phyloP scores from a whole-genome alignment of 2,113 vertebrate genomes.

The Mastomys coucha region DNA sequence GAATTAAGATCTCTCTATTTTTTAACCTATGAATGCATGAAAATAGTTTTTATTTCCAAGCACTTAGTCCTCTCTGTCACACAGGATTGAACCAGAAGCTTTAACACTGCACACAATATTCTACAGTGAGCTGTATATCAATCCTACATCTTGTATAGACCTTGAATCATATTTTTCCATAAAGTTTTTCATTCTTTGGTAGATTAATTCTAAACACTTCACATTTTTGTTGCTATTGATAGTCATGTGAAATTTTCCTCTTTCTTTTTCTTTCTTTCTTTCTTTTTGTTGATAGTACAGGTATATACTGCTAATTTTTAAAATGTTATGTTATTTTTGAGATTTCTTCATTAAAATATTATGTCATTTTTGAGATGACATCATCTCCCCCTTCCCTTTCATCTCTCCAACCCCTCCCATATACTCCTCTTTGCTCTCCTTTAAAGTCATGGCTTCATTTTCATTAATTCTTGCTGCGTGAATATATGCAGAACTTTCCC shows the following conservation, averaged over 20 bases:
- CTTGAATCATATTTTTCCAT: conserved; percentile 14
- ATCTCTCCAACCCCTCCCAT: neutral
- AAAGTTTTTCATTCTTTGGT: neutral
- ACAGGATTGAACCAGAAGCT: neutral
- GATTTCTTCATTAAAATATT: neutral
- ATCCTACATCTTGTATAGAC: neutral
- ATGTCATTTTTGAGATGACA: neutral
- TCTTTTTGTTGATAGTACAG: neutral
- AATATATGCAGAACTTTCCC: neutral
- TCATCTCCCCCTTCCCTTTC: neutral
- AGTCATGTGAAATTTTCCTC: neutral
- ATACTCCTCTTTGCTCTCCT: neutral
- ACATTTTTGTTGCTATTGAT: conserved; percentile 6
- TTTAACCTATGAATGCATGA: neutral
- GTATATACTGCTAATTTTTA: conserved; percentile 1
- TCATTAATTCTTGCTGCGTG: neutral
- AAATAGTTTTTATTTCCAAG: neutral
- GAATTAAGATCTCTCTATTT: conserved; percentile 21
- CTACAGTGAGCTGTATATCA: neutral
- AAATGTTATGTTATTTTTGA: neutral
- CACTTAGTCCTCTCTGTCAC: neutral
- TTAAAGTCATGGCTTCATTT: neutral
- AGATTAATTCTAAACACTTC: conserved; percentile 32
- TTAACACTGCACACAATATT: neutral
- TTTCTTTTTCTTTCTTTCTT: neutral